Evolutionary conservation across 2,888 invertebrate genomes (phyloP), one percentile per base, ranked within the genome.

Genomic region (Gerris lacustris): DNA sequence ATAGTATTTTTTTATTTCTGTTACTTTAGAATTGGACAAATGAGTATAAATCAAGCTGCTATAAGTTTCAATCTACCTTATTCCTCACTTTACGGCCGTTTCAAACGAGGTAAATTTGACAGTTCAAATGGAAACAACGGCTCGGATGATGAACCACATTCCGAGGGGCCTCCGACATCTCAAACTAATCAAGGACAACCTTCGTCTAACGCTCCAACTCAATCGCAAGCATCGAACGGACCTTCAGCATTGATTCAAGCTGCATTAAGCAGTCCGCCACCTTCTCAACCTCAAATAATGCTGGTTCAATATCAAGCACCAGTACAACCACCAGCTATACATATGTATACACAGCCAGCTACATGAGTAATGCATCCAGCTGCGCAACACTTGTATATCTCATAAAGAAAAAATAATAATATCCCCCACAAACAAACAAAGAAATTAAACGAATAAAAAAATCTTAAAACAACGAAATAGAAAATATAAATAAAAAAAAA

Each of bases 11-110:
- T 31, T n/a, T 2, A 5, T 44, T 45, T 7, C 15, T 67, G 7
- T 45, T 67, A 43, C 44, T 81, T 66, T 78, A 92, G 93, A 78
- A 84, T 92, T 75, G 94, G 94, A 45, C 92, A 93, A 80, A 93
- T 94, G 93, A 92, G 92, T 74, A 94, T 94, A 78, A 94, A 94
- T 81, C 94, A 94, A 82, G 94, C 94, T 69, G 93, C 93, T 69
- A 94, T 94, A 76, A 93, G 94, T 80, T 94, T 88, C 81, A 94
- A 94, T 81, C 82, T 94, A 78, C 94, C 94, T 63, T 94, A 94
- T 80, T 93, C 93, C 15, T 94, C 94, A 6, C 83, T 94, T 45
- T 94, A 94, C 79, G 93, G 93, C 0, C 86, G 94, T 72, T 93
- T 93, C 80, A 94, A 94, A 80, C 85, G 93, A 69, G 91, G 91